phyloP scores from a whole-genome alignment of 2,797 vertebrate genomes.

The Neopelma chrysocephalum region DNA sequence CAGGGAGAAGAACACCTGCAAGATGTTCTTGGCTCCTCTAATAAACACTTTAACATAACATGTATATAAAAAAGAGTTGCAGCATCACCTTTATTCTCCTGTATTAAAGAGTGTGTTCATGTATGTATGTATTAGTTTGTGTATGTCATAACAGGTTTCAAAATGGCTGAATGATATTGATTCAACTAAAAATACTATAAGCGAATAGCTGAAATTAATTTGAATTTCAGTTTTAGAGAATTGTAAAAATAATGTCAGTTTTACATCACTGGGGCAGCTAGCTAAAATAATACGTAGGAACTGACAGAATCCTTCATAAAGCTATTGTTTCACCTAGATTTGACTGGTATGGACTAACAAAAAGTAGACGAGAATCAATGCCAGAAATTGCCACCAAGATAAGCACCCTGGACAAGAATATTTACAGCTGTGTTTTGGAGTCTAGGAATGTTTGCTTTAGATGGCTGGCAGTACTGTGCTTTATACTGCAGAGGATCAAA shows the following conservation, averaged over 20 bases:
- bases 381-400: neutral
- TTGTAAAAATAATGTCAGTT: neutral
- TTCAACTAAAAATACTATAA: neutral
- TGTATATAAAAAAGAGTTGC: neutral
- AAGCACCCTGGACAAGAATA: neutral
- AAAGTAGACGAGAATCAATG: neutral
- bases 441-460: conserved; percentile 27
- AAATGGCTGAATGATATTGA: conserved; percentile 56
- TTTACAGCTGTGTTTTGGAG: neutral
- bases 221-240: neutral
- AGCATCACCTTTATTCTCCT: neutral
- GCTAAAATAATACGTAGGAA: neutral
- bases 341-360: neutral
- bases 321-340: neutral
- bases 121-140: neutral
- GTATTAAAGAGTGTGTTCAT: neutral
- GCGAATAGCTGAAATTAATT: neutral
- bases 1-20: neutral
- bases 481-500: conserved; percentile 27
- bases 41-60: neutral
- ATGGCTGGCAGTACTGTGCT: neutral
- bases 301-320: neutral
- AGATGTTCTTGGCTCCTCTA: neutral
- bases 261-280: neutral
- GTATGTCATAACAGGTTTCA: conserved; percentile 7